phyloP scores from a whole-genome alignment of 2,888 invertebrate genomes.

The Lasius platythorax region DNA sequence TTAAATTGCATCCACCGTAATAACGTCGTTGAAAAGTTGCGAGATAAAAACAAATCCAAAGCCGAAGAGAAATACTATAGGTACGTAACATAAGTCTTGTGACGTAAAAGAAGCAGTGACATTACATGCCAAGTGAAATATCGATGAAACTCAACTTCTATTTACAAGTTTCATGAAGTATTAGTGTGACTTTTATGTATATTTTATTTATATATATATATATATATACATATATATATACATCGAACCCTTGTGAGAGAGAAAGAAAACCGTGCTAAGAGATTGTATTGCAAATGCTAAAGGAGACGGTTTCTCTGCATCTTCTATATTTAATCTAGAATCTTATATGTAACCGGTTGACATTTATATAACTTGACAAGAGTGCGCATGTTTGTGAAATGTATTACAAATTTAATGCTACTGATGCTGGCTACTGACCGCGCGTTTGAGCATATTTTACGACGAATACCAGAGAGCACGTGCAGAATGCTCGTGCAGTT shows the following conservation, averaged over 20 bases:
- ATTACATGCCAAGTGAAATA: constrained; percentile 50
- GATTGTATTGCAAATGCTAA: constrained; percentile 33
- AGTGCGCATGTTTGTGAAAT: not conserved
- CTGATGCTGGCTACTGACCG: constrained; percentile 19
- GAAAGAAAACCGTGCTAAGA: constrained; percentile 52
- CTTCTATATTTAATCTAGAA: constrained; percentile 3
- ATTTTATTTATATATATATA: constrained; percentile 58
- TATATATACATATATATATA: constrained; percentile 68
- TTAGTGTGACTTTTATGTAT: constrained; percentile 59
- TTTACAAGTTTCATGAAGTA: constrained; percentile 47
- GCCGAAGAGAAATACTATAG: constrained; percentile 29
- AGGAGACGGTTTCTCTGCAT: constrained; percentile 19
- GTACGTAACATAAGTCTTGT: constrained; percentile 23
- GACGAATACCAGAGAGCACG: not conserved
- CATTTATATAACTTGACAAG: constrained; percentile 22
- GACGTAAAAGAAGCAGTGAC: constrained; percentile 34
- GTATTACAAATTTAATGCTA: constrained; percentile 18
- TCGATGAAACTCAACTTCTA: constrained; percentile 31
- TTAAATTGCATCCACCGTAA: constrained; percentile 13
- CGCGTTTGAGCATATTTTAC: constrained; percentile 27
- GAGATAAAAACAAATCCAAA: constrained; percentile 48
- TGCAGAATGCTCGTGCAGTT: not conserved
- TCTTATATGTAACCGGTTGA: not conserved
- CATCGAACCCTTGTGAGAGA: constrained; percentile 51
- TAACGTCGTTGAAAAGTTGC: constrained; percentile 16